Base-by-base conservation (phyloP, 2,888 invertebrate genomes). In the Nomada ruficornis region DNA sequence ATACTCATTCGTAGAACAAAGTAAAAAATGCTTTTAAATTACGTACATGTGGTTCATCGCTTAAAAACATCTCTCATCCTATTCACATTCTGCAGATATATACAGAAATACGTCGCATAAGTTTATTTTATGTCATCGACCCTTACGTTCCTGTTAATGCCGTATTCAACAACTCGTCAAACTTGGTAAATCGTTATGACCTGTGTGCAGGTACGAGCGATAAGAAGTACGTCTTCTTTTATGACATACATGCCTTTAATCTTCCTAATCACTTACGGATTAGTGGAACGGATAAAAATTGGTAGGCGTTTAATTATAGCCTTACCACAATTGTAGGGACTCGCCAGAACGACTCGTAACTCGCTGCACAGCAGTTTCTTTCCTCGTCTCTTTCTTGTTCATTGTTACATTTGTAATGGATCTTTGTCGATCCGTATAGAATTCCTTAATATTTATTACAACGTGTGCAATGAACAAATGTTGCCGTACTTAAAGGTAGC, bases 21-120 rank as follows among this genome's bases (percentile, higher is more conserved):
- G 83, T 83, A 79, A 83, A 80, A 80, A 83, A 80, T 76, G 59
- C 20, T 42, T 60, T 65, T 73, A 70, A 57, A 71, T 75, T 72
- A 82, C 65, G 3, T 42, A 55, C 62, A 73, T 15, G 15, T 29
- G 42, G n/a, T 13, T 77, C 42, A 18, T 50, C 18, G 13, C 52
- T 74, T 83, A 74, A 74, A 74, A 77, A 77, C 67, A 62, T 70
- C 7, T 67, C n/a, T n/a, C 50, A 65, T 18, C 3, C 23, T 82
- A 68, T 60, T 59, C 52, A 64, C 59, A 50, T 54, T 57, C 47
- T 64, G 70, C 68, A 72, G 20, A 72, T 76, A 76, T 71, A 63
- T 81, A 82, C 72, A 81, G 63, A 76, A 67, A 65, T 65, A 55
- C 54, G n/a, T 67, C 11, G 44, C 50, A 44, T 44, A 62, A 65